Conservation (phyloP, 37 sponge, comb jelly and placozoan genomes). For the Cladorhizidae sp. region DNA sequence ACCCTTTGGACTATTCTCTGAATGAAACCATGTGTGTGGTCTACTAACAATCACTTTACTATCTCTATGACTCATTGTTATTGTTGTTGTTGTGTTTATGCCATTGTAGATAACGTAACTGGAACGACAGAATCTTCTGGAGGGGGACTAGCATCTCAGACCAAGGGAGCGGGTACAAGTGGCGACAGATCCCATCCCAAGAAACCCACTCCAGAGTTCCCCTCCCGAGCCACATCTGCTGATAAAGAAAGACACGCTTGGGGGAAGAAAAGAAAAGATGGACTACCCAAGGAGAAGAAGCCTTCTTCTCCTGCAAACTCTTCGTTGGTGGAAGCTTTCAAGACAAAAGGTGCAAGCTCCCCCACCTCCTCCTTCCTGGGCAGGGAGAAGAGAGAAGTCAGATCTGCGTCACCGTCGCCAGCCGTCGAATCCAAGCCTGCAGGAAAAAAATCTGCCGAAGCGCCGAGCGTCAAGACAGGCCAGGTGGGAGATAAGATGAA, state of each 20-base stretch:
- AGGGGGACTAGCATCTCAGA: too few species aligned
- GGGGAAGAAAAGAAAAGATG: not conserved
- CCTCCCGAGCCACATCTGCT: not conserved
- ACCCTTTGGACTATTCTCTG: too few species aligned
- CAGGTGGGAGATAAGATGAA: not conserved
- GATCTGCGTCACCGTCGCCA: not conserved
- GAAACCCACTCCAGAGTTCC: too few species aligned
- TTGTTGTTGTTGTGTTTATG: not conserved
- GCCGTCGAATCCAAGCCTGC: too few species aligned
- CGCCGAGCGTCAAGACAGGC: not conserved
- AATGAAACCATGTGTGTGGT: too few species aligned
- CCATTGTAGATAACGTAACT: constrained; percentile 2
- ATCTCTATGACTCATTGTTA: too few species aligned
- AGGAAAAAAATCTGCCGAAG: too few species aligned
- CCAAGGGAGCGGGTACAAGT: too few species aligned
- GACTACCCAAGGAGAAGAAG: not conserved
- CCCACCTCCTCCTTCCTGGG: not conserved
- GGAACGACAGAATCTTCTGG: not conserved
- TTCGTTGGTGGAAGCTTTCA: not conserved
- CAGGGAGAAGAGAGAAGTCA: not conserved
- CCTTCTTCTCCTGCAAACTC: not conserved
- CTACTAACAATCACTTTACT: too few species aligned
- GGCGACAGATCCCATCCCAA: too few species aligned
- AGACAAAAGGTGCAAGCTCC: not conserved
- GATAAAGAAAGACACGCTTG: not conserved